These are phyloP conservation scores for Siderastrea radians DNA, from an alignment of 92 coral and sea anemone genomes.

Conservation along the genomic window DNA sequence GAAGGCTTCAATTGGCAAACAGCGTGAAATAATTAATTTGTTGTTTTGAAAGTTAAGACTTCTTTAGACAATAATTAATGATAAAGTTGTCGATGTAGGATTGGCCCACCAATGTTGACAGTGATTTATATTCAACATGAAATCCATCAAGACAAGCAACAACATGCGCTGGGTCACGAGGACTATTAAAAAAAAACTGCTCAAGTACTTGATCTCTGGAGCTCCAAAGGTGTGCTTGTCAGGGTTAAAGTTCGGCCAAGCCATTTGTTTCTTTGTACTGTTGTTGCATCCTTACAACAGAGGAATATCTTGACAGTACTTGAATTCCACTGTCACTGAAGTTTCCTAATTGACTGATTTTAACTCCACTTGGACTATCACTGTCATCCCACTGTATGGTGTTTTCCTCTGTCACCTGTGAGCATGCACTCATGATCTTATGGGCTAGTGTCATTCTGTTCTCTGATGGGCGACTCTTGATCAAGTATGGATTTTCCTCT, in stretches of 20 bases:
- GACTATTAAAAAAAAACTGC: constrained; percentile 1
- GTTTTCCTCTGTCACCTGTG: constrained; percentile 17
- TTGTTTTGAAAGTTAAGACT: background rate
- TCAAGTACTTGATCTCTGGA: background rate
- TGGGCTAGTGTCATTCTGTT: background rate
- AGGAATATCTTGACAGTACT: background rate
- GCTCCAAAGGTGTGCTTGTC: background rate
- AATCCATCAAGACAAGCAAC: constrained; percentile 14
- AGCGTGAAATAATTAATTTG: constrained; percentile 1
- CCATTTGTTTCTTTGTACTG: constrained; percentile 10
- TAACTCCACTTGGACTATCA: constrained; percentile 2
- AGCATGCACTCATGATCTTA: constrained; percentile 22
- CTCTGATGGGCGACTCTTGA: constrained; percentile 37
- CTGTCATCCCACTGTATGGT: constrained; percentile 20
- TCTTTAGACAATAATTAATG: constrained; percentile 5
- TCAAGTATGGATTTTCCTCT: constrained; percentile 16
- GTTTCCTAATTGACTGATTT: background rate
- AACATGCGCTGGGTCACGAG: background rate
- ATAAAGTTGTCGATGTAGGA: constrained; percentile 27
- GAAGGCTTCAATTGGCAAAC: constrained; percentile 24
- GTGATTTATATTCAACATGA: constrained; percentile 15
- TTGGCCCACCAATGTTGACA: constrained; percentile 35
- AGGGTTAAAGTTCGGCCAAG: constrained; percentile 13
- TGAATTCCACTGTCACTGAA: background rate
- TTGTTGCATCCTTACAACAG: constrained; percentile 10